phyloP scores from a whole-genome alignment of 2,797 vertebrate genomes.

The Falco columbarius region DNA sequence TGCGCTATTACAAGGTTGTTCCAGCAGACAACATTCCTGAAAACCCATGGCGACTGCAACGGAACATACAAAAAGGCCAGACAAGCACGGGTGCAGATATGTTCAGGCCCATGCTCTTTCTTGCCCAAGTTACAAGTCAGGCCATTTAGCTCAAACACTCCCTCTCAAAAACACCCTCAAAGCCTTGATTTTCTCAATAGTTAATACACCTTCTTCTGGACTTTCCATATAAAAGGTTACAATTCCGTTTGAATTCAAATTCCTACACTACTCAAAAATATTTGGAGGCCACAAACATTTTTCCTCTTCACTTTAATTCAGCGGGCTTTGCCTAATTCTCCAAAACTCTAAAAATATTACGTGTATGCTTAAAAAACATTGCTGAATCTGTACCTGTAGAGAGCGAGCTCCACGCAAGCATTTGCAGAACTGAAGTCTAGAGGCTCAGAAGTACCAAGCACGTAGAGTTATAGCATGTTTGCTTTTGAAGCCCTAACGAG shows the following conservation, averaged over 20 bases:
- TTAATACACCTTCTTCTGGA: neutral
- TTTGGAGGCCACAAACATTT: neutral
- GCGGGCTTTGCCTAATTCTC: neutral
- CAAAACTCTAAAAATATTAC: neutral
- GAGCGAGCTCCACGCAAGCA: neutral
- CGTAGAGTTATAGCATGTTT: neutral
- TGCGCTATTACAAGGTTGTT: neutral
- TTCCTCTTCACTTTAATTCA: neutral
- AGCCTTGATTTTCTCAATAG: neutral
- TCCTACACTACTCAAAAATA: neutral
- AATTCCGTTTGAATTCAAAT: neutral
- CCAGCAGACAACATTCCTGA: neutral
- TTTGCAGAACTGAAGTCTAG: neutral
- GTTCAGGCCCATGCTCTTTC: neutral
- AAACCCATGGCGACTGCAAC: neutral
- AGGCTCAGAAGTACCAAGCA: neutral
- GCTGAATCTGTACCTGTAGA: neutral
- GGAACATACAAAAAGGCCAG: neutral
- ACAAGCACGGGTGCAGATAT: neutral
- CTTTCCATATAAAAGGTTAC: neutral
- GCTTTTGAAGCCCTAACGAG: neutral
- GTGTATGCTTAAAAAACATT: neutral
- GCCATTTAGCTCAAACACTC: neutral
- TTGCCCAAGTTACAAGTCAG: neutral
- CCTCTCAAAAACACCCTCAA: neutral